phyloP scores from a whole-genome alignment of 2,888 invertebrate genomes.

The Sinelater perroti region DNA sequence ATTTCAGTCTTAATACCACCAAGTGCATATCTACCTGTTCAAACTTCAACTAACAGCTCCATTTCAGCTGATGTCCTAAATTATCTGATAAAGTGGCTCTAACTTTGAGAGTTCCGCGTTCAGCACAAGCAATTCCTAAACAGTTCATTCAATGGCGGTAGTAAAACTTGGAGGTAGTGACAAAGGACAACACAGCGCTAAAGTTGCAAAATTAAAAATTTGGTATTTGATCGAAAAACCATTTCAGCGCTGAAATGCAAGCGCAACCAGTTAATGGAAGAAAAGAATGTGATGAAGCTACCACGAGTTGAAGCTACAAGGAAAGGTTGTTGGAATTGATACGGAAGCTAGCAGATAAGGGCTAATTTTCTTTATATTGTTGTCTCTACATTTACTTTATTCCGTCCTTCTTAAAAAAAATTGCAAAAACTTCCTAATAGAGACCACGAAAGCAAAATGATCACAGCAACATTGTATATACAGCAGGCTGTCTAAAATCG shows the following conservation, averaged over 20 bases:
- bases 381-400: not conserved
- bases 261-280: constrained; percentile 54
- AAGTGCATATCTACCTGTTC: constrained; percentile 39
- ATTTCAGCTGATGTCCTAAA: constrained; percentile 41
- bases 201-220: constrained; percentile 19
- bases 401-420: not conserved
- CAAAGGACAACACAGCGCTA: constrained; percentile 44
- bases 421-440: too few species aligned
- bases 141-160: constrained; percentile 48
- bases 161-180: constrained; percentile 46
- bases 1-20: constrained; percentile 48
- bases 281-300: constrained; percentile 53
- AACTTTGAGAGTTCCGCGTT: constrained; percentile 39
- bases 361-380: too few species aligned
- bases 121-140: constrained; percentile 42
- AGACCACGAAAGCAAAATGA: too few species aligned
- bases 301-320: constrained; percentile 53
- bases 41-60: not conserved
- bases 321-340: constrained; percentile 50
- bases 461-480: too few species aligned
- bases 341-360: constrained; percentile 55
- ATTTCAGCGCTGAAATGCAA: constrained; percentile 52
- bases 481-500: too few species aligned
- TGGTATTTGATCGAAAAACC: not conserved
- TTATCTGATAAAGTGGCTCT: constrained; percentile 40